Conservation (phyloP, 2,113 vertebrate genomes). For the Carettochelys insculpta region DNA sequence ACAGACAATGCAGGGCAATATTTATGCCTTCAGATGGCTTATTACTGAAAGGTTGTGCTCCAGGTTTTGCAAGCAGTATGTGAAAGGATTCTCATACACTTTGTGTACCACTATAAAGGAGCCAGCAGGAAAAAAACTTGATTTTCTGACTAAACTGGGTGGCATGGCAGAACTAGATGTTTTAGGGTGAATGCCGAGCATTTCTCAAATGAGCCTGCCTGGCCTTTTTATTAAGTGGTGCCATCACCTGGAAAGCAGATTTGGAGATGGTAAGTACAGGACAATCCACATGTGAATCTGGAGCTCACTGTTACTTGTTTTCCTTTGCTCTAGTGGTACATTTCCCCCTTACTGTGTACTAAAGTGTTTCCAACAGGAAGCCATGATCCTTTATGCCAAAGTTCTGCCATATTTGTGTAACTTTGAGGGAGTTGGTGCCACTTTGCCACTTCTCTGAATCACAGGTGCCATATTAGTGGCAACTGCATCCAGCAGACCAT, state of each 20-base stretch:
- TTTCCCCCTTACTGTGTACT: not conserved
- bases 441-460: not conserved
- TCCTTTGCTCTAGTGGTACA: not conserved
- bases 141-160: not conserved
- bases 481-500: not conserved
- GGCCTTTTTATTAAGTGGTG: not conserved
- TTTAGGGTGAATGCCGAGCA: not conserved
- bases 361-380: not conserved
- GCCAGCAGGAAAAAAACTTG: not conserved
- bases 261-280: not conserved
- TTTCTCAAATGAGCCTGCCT: not conserved
- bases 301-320: not conserved
- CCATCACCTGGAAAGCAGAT: not conserved
- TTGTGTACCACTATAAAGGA: not conserved
- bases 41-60: not conserved
- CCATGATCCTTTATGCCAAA: not conserved
- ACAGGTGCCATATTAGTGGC: not conserved
- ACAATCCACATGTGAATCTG: not conserved
- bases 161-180: not conserved
- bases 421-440: rapidly evolving
- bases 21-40: slow-evolving; percentile 8
- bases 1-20: not conserved
- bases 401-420: not conserved
- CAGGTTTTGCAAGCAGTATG: slow-evolving; percentile 13
- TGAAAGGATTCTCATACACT: not conserved